Conservation (phyloP, 2,797 vertebrate species). For the Crax fasciolata region DNA sequence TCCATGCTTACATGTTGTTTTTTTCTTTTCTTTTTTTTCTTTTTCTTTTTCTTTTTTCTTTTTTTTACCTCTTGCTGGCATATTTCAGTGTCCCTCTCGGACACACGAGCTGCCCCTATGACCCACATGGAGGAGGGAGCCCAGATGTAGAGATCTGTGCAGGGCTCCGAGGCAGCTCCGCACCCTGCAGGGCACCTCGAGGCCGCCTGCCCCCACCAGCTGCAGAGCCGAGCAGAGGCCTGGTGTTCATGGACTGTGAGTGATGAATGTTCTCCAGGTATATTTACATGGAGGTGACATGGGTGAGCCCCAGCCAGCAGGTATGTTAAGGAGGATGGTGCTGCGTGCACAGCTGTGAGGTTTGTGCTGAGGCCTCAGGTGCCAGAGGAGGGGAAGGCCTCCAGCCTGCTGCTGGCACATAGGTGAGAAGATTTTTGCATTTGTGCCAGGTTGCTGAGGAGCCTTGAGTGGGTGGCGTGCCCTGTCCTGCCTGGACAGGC, state of each 20-base stretch:
- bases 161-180: not conserved
- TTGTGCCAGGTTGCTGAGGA: not conserved
- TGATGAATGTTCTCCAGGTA: not conserved
- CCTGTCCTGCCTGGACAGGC: not conserved
- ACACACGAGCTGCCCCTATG: not conserved
- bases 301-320: not conserved
- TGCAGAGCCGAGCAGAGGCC: not conserved
- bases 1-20: constrained; percentile 4
- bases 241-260: not conserved
- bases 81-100: constrained; percentile 23
- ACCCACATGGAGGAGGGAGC: not conserved
- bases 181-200: not conserved
- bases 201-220: not conserved
- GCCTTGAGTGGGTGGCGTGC: not conserved
- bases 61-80: not conserved
- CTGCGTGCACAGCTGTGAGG: not conserved
- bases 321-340: not conserved
- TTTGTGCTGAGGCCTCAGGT: accelerated
- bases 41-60: not conserved
- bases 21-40: not conserved
- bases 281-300: not conserved
- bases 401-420: not conserved
- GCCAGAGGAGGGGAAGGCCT: not conserved
- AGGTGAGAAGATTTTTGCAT: accelerated
- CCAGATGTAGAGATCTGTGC: not conserved